Base-by-base conservation (phyloP, 2,797 vertebrate genomes). In the Xenops minutus region DNA sequence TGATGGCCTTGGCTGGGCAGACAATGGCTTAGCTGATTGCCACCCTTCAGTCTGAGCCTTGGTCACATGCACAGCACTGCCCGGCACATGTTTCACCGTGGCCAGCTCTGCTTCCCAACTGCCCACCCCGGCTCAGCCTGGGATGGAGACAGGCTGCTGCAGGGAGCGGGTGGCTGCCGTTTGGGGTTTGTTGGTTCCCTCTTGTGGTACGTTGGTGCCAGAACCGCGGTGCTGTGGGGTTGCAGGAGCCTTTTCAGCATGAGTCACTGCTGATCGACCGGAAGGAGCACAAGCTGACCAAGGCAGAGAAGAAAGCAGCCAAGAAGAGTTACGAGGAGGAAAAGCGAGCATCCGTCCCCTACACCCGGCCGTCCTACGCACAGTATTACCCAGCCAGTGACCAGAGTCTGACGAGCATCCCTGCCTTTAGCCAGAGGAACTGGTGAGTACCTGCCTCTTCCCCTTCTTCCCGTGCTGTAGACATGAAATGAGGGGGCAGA, bases 281-380 rank as follows among this genome's bases (percentile, higher is more conserved):
- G 62, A 99, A 99, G 97, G 99, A 99, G 92, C 98, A 99, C n/a
- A 99, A 99, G 97, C 97, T 99, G 94, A 99, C 99, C 95, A 99
- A 99, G 98, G 99, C 99, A 54, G 99, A 99, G 98, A 99, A 99
- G 97, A 99, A 99, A 97, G 99, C 99, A 18, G 99, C 99, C 67
- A 99, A 99, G 97, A 99, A 99, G 88, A 99, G 99, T 97, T 99
- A 99, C 1, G 99, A 99, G 97, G 99, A 99, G 84, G 99, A 99
- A 97, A 99, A 99, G 83, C 98, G 99, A 82, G 99, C 99, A 4
- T 99, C 99, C 5, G 98, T 99, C 74, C 99, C 99, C 20, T 99
- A 99, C 92, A 99, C 99, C 36, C 98, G 99, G 36, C 99, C 99
- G 1, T 99, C 99, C 1, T 99, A 99, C 10, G 99, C 99, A 18